Percentiles rank a stretch among this genome's conserved stretches.
phyloP scores from a whole-genome alignment of 1,140 invertebrate species.

The Drosophila novamexicana region DNA sequence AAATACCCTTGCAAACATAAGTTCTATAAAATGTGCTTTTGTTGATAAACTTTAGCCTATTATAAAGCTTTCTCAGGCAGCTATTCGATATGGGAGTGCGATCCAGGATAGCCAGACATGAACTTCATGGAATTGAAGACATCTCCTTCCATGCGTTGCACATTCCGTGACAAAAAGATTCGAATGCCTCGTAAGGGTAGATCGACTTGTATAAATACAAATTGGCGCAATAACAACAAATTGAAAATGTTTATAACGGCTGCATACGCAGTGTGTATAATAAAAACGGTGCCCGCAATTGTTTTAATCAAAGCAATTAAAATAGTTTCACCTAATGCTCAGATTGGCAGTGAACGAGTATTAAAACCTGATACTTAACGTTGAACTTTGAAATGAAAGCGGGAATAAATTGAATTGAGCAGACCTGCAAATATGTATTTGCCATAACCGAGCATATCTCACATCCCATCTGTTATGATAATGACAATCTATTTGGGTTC shows the following conservation, averaged over 20 bases:
- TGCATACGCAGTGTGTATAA: slow-evolving; percentile 34
- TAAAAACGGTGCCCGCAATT: slow-evolving; percentile 45
- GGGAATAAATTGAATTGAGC: not conserved
- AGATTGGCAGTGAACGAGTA: not conserved
- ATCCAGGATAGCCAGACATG: too few species aligned
- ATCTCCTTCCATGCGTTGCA: too few species aligned
- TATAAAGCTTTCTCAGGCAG: too few species aligned
- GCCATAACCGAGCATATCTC: too few species aligned
- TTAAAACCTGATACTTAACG: slow-evolving; percentile 1
- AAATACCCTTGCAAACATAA: too few species aligned
- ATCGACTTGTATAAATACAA: not conserved
- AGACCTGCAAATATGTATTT: not conserved
- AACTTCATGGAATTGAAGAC: too few species aligned
- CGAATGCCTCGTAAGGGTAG: too few species aligned
- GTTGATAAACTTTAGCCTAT: too few species aligned
- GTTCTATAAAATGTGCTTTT: too few species aligned
- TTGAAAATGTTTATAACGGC: slow-evolving; percentile 27
- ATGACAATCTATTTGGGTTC: not conserved
- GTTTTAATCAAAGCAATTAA: slow-evolving; percentile 58
- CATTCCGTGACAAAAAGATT: too few species aligned
- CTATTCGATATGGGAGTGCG: too few species aligned
- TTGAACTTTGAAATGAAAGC: slow-evolving; percentile 1
- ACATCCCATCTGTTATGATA: not conserved
- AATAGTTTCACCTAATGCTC: slow-evolving; percentile 47
- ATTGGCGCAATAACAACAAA: slow-evolving; percentile 21